phyloP scores from a whole-genome alignment of 2,888 invertebrate species.

The Amiota communis region DNA sequence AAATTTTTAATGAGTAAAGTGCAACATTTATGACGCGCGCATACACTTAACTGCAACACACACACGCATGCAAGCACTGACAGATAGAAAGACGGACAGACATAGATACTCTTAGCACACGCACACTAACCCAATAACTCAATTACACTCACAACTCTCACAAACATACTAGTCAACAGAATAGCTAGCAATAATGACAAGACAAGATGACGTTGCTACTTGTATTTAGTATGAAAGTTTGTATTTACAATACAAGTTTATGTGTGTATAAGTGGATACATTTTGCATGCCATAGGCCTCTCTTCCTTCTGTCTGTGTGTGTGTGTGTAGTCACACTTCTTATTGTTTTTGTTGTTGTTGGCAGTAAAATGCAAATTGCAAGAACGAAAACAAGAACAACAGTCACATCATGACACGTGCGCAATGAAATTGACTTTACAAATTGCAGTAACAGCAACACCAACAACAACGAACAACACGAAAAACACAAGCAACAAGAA shows the following conservation, averaged over 20 bases:
- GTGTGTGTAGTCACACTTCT: background rate
- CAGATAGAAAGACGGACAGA: too few relatives aligned
- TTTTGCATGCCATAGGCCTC: background rate
- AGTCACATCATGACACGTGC: conserved; percentile 9
- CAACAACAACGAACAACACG: background rate
- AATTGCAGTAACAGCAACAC: conserved; percentile 19
- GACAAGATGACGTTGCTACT: conserved; percentile 2
- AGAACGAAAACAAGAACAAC: background rate
- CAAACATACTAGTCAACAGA: background rate
- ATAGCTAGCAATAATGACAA: background rate
- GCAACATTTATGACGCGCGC: conserved; percentile 3
- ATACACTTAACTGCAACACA: background rate
- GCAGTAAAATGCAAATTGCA: conserved; percentile 22
- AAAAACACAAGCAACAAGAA: background rate
- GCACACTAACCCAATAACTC: conserved; percentile 20
- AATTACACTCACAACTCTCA: conserved; percentile 1
- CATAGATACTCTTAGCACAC: background rate
- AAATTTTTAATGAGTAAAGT: conserved; percentile 17
- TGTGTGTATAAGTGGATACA: background rate
- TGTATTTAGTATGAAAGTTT: background rate
- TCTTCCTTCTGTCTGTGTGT: background rate
- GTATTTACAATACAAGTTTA: conserved; percentile 7
- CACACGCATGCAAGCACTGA: background rate
- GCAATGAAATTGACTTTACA: conserved; percentile 19
- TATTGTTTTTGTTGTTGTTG: conserved; percentile 5